Evolutionary conservation across 2,797 vertebrate species (phyloP).

Genomic region (Hemitrygon akajei): DNA sequence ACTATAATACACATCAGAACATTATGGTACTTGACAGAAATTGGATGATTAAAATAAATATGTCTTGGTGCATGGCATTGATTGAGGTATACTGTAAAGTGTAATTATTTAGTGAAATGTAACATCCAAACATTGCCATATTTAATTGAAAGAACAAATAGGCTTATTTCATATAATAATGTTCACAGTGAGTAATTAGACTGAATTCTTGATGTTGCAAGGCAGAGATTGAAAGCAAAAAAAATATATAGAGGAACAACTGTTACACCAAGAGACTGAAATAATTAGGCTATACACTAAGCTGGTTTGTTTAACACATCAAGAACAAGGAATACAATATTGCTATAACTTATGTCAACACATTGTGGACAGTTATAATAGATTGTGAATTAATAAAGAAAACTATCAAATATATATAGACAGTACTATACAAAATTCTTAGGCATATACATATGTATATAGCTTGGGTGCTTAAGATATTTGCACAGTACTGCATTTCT

Average conservation of each 20-base stretch:
- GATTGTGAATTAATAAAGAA: background rate
- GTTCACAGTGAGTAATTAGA: background rate
- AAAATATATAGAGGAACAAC: conserved; percentile 27
- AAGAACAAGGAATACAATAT: conserved; percentile 34
- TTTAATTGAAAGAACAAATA: background rate
- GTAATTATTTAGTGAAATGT: background rate
- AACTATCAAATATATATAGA: background rate
- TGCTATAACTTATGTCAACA: background rate
- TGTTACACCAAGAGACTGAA: conserved; percentile 6
- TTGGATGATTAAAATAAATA: background rate
- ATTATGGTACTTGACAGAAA: background rate
- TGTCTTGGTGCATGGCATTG: background rate
- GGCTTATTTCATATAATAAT: background rate
- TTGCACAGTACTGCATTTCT: too few species aligned
- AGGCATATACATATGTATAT: too few species aligned
- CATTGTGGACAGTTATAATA: background rate
- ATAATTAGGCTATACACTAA: conserved; percentile 19
- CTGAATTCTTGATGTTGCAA: conserved; percentile 23
- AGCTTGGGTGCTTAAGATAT: too few species aligned
- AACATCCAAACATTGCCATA: background rate
- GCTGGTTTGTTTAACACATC: conserved; percentile 37
- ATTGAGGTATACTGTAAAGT: background rate
- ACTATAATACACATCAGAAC: background rate
- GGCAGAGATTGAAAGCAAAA: background rate
- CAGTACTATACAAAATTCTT: background rate